Conservation (phyloP, 2,888 invertebrate species). For the Hymenopus coronatus region DNA sequence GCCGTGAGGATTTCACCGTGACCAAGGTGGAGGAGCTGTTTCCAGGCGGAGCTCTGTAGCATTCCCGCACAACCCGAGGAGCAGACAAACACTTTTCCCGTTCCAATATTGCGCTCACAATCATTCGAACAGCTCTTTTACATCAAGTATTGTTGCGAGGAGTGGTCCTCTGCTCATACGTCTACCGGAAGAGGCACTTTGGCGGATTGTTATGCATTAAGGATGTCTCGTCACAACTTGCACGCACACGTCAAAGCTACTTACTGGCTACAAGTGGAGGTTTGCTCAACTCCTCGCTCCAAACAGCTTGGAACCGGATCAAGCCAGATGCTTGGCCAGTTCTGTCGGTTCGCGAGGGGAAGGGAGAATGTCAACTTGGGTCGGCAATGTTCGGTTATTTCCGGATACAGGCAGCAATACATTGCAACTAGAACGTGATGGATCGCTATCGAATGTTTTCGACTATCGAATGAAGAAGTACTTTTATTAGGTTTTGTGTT, state of each 20-base stretch:
- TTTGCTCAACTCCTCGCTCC: not conserved
- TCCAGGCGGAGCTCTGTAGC: not conserved
- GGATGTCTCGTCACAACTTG: not conserved
- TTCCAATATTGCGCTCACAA: not conserved
- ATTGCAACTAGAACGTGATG: too few species aligned
- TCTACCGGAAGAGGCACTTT: not conserved
- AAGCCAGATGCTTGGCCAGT: constrained; percentile 20
- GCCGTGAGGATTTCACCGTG: not conserved
- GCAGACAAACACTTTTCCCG: not conserved
- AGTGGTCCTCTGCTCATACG: not conserved
- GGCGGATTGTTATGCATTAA: not conserved
- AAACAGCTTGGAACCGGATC: constrained; percentile 28
- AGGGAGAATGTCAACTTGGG: not conserved
- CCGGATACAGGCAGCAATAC: not conserved
- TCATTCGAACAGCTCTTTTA: not conserved
- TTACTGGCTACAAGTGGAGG: not conserved
- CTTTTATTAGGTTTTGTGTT: too few species aligned
- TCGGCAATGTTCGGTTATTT: not conserved
- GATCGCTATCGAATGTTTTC: too few species aligned
- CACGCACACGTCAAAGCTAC: not conserved
- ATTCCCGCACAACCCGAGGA: not conserved
- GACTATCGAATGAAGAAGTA: too few species aligned
- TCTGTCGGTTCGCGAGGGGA: not conserved
- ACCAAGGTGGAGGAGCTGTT: not conserved
- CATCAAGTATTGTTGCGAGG: not conserved